A percentile compares a stretch with the other conserved stretches of the same genome.
phyloP scores from a whole-genome alignment of 2,113 vertebrate genomes.

The Canis aureus region DNA sequence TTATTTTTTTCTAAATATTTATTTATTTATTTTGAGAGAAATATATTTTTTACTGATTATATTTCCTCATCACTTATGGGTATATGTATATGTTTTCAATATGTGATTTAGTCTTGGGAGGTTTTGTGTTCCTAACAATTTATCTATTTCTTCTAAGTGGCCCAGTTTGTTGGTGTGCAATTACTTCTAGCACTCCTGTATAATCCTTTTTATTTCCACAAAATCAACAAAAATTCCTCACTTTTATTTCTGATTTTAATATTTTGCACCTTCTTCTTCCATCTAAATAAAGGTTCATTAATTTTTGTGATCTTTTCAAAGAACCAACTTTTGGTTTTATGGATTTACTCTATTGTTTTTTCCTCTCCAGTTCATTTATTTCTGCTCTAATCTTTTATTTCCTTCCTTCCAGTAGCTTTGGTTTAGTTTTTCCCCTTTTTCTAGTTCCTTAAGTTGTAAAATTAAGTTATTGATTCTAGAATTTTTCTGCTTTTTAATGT shows the following conservation, averaged over 20 bases:
- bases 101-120: not conserved
- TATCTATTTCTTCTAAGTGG: not conserved
- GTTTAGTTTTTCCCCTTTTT: not conserved
- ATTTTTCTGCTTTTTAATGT: not conserved
- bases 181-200: not conserved
- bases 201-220: not conserved
- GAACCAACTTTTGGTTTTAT: not conserved
- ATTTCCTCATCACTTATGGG: not conserved
- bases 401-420: not conserved
- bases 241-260: not conserved
- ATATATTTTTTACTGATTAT: not conserved
- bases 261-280: not conserved
- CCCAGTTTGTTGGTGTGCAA: not conserved
- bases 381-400: not conserved
- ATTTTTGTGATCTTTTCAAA: not conserved
- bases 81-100: constrained; percentile 11
- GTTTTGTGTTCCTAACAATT: not conserved
- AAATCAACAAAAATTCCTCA: not conserved
- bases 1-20: not conserved
- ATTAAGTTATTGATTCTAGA: not conserved
- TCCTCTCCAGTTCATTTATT: not conserved
- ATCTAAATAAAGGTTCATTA: not conserved
- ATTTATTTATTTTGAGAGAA: not conserved
- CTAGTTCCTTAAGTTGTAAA: not conserved
- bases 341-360: not conserved